Evolutionary conservation across 2,888 invertebrate genomes (phyloP).

Genomic region (Drosophila paracracens): DNA sequence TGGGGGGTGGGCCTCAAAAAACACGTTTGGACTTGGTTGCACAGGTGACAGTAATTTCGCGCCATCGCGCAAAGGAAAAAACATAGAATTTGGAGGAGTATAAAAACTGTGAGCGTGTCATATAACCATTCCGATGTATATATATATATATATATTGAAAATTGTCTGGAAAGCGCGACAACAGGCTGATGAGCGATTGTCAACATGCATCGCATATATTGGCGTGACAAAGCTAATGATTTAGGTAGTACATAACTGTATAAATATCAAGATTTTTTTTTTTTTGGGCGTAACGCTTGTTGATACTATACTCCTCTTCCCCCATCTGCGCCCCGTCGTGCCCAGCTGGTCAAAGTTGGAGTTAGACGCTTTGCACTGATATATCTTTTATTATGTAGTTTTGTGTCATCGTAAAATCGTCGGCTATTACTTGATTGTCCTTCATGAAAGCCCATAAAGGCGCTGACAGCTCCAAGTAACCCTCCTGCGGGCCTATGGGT

Average conservation of each 20-base stretch:
- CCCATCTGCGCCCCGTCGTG: background rate
- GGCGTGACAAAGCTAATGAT: slow-evolving; percentile 67
- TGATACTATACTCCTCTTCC: slow-evolving; percentile 30
- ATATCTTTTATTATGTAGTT: slow-evolving; percentile 78
- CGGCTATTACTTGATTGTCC: slow-evolving; percentile 81
- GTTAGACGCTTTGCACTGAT: slow-evolving; percentile 52
- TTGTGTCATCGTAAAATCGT: slow-evolving; percentile 79
- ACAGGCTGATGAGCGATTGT: slow-evolving; percentile 71
- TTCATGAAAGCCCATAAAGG: slow-evolving; percentile 74
- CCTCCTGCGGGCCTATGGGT: slow-evolving; percentile 37
- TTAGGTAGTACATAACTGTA: slow-evolving; percentile 47
- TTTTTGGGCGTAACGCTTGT: slow-evolving; percentile 46
- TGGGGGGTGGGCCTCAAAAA: background rate
- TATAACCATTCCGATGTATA: slow-evolving; percentile 52
- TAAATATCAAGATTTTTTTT: slow-evolving; percentile 13
- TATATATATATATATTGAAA: slow-evolving; percentile 43
- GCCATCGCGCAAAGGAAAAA: slow-evolving; percentile 40
- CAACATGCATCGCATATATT: slow-evolving; percentile 73
- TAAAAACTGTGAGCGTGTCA: slow-evolving; percentile 58
- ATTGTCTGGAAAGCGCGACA: slow-evolving; percentile 51
- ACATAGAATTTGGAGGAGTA: slow-evolving; percentile 11
- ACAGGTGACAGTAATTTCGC: slow-evolving; percentile 65
- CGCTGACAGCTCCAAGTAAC: slow-evolving; percentile 56
- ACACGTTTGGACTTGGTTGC: background rate
- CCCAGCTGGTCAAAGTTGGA: slow-evolving; percentile 28